A percentile compares a stretch with the other conserved stretches of the same genome.
These are phyloP conservation scores for Poeciliopsis prolifica DNA, from an alignment of 2,113 vertebrate species.

Conservation along the genomic window DNA sequence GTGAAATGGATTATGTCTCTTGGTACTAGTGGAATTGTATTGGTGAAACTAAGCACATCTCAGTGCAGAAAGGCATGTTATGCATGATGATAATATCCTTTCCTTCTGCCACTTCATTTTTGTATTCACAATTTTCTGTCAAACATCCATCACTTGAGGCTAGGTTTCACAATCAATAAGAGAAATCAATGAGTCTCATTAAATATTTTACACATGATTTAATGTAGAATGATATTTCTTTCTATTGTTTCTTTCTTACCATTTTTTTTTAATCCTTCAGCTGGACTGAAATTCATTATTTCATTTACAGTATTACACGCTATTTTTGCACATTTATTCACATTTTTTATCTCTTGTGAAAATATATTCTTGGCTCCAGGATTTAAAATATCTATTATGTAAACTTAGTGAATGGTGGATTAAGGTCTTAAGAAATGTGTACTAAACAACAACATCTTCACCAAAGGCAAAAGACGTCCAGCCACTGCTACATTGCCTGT, in stretches of 20 bases:
- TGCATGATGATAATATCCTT: constrained; percentile 1
- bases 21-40: constrained; percentile 6
- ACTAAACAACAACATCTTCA: background rate
- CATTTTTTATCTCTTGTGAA: background rate
- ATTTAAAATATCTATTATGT: background rate
- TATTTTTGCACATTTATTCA: background rate
- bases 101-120: background rate
- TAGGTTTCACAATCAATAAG: constrained; percentile 42
- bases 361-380: background rate
- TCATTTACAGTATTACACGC: background rate
- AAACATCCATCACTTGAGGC: constrained; percentile 51
- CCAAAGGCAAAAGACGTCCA: background rate
- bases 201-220: constrained; percentile 12
- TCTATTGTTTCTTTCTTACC: background rate
- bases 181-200: constrained; percentile 46
- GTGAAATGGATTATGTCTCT: constrained; percentile 26
- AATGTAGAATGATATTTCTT: constrained; percentile 7
- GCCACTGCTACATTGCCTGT: constrained; percentile 9
- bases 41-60: constrained; percentile 8
- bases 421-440: background rate
- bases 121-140: constrained; percentile 31
- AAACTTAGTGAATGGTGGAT: background rate
- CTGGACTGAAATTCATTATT: background rate
- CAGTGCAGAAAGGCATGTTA: background rate
- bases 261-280: background rate